Conservation (phyloP, 2,888 invertebrate species). For the Toxonevra muliebris region DNA sequence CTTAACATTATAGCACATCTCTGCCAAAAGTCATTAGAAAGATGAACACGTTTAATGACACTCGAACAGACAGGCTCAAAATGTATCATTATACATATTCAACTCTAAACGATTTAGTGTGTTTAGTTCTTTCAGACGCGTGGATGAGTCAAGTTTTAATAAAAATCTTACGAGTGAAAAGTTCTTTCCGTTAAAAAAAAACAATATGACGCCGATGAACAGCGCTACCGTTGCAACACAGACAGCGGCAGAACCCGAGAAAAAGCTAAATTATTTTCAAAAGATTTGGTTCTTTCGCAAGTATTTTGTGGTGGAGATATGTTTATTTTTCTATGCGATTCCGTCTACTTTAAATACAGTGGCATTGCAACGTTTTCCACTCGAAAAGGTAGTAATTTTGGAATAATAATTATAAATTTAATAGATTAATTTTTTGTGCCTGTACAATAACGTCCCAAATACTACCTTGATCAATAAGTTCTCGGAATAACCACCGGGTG, state of each 20-base stretch:
- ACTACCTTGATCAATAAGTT: too few species aligned
- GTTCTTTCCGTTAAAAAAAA: not conserved
- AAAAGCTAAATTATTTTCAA: slow-evolving; percentile 53
- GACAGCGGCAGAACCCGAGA: slow-evolving; percentile 28
- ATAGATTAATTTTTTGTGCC: not conserved
- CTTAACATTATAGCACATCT: too few species aligned
- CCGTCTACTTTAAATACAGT: slow-evolving; percentile 58
- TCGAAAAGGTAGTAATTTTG: slow-evolving; percentile 54
- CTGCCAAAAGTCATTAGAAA: too few species aligned
- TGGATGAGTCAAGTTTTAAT: too few species aligned
- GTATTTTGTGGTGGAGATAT: slow-evolving; percentile 61
- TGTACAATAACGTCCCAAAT: too few species aligned
- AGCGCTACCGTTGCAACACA: slow-evolving; percentile 15
- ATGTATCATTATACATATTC: too few species aligned
- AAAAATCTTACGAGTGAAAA: too few species aligned
- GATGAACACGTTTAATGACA: too few species aligned
- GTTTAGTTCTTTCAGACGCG: too few species aligned
- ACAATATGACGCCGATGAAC: slow-evolving; percentile 20
- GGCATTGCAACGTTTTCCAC: slow-evolving; percentile 60
- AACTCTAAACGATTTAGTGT: too few species aligned
- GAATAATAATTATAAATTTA: not conserved
- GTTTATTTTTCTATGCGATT: slow-evolving; percentile 61
- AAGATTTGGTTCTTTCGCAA: slow-evolving; percentile 59
- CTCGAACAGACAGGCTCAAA: too few species aligned
- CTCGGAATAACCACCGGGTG: too few species aligned